Conservation (phyloP, 2,113 vertebrate genomes). For the Neodontobutis hainanensis region DNA sequence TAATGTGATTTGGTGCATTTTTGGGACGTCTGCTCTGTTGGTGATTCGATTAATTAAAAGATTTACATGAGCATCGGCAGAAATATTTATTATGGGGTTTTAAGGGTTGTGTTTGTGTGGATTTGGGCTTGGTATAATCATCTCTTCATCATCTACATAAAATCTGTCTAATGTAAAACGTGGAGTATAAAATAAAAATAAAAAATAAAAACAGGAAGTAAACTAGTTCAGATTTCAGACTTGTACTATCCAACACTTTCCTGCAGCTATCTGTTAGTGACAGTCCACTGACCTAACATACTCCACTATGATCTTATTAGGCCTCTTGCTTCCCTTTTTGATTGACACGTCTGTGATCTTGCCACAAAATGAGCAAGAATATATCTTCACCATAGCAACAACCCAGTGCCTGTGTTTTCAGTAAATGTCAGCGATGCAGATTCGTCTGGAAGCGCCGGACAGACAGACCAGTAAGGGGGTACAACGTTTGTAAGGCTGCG, state of each 20-base stretch:
- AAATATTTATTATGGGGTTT: not conserved
- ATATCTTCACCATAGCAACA: constrained; percentile 69
- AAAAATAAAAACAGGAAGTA: too few species aligned
- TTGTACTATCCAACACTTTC: constrained; percentile 5
- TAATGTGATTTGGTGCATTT: constrained; percentile 33
- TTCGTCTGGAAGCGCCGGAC: constrained; percentile 29
- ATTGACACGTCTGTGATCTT: constrained; percentile 49
- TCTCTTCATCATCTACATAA: too few species aligned
- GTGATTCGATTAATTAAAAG: constrained; percentile 26
- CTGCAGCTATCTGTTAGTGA: not conserved
- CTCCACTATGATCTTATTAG: constrained; percentile 40
- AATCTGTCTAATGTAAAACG: too few species aligned
- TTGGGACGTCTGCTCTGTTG: constrained; percentile 21
- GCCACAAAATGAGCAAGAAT: constrained; percentile 32
- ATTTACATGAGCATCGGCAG: constrained; percentile 1
- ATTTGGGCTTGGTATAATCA: too few species aligned
- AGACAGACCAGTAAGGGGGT: constrained; percentile 15
- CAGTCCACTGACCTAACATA: constrained; percentile 6
- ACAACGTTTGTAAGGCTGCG: constrained; percentile 19
- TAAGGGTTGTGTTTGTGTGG: not conserved
- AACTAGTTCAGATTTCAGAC: not conserved
- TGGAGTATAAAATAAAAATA: too few species aligned
- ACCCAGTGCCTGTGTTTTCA: constrained; percentile 44
- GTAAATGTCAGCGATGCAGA: constrained; percentile 63
- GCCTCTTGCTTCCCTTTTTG: constrained; percentile 24